Evolutionary conservation across 2,888 invertebrate genomes (phyloP), one percentile per base, ranked within the genome.

Genomic region (Amblyjoppa fuscipennis): DNA sequence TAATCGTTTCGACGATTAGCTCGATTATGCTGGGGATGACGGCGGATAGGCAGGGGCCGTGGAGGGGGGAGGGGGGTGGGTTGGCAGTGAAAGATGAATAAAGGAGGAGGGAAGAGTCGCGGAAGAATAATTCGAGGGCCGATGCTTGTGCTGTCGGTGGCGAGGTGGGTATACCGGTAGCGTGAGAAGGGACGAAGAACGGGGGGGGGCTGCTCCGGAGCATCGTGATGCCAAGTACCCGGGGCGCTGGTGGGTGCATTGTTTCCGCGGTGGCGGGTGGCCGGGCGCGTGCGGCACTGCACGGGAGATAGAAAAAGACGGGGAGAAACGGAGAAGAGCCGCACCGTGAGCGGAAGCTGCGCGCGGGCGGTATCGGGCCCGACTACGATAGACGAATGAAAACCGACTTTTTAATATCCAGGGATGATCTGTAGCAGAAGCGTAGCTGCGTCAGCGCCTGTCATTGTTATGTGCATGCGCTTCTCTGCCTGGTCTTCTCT

Each of bases 391-490:
- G 87, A 89, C 87, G 88, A 88, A 89, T 88, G 88, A 89, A 91
- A 90, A 89, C 91, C 92, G 93, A 93, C 93, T 94, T 94, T 94
- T 94, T 94, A 94, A 94, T 94, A 94, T 94, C 93, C 93, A 93
- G 93, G 93, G 94, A 94, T 94, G 93, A 94, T 94, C 94, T 93
- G 93, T 91, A 93, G 92, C 90, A 91, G 90, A 84, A 84, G 91
- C 91, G 81, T 87, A 88, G 93, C 94, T 92, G 93, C 92, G 93
- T 94, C 94, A 94, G 94, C 93, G 93, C 91, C 91, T 93, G 94
- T 94, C 93, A 94, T 94, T 94, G 93, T 94, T 94, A 93, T 93
- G 85, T 85, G 81, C 92, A 80, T 78, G 82, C 84, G 88, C 78
- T 85, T 56, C 82, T 85, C 81, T 66, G 70, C 69, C 75, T 28